Conservation (phyloP, 2,113 vertebrate species). For the Illadopsis cleaveri region DNA sequence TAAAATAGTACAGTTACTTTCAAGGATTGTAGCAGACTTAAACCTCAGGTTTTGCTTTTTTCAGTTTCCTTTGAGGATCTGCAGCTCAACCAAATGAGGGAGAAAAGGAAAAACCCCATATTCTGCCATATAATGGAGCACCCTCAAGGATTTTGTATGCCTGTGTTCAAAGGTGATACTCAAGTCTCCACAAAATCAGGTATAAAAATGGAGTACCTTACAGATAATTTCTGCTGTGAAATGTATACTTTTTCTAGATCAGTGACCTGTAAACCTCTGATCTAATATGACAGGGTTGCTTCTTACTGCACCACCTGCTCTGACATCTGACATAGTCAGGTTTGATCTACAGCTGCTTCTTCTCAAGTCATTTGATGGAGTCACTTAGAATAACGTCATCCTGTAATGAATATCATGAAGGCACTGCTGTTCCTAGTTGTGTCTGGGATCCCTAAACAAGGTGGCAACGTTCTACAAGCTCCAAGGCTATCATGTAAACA, state of each 20-base stretch:
- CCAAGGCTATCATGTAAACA: not conserved
- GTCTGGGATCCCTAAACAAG: not conserved
- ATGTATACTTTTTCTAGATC: not conserved
- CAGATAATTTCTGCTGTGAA: not conserved
- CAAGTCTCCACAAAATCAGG: not conserved
- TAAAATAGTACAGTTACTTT: not conserved
- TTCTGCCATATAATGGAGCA: not conserved
- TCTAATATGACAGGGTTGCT: not conserved
- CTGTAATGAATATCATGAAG: not conserved
- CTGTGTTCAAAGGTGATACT: not conserved
- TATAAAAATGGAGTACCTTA: not conserved
- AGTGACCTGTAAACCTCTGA: not conserved
- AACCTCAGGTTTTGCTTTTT: not conserved
- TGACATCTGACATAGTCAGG: not conserved
- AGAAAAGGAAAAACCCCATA: accelerated
- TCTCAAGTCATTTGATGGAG: not conserved
- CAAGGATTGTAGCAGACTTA: not conserved
- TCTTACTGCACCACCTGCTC: not conserved
- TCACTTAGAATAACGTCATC: not conserved
- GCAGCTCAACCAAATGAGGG: not conserved
- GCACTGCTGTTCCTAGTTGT: not conserved
- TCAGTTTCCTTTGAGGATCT: not conserved
- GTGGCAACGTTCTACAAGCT: not conserved
- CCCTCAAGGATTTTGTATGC: not conserved
- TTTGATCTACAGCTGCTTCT: not conserved